Evolutionary conservation across 1,140 invertebrate genomes (phyloP), one percentile per base, ranked within the genome.

Genomic region (Sitodiplosis mosellana): DNA sequence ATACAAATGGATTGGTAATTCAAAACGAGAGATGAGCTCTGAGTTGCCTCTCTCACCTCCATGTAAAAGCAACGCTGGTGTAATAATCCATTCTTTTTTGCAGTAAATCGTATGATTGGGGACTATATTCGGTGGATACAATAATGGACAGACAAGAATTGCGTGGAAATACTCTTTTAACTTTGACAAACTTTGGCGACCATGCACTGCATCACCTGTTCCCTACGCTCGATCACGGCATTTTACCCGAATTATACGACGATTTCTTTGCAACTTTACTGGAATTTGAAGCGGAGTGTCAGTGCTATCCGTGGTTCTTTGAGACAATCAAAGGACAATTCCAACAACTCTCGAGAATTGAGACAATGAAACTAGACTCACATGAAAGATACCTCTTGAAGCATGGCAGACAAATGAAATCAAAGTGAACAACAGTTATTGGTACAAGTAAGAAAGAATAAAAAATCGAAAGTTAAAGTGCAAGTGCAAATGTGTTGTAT

Each of bases 151-250:
- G 81, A 48, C 64, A 68, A 4, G 77, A 85, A 38, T 69, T 86
- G 15, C 78, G 76, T 19, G 69, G 73, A 1, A 78, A 69, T n/a
- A 61, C 76, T 21, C 78, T 84, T 53, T 62, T 83, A 33, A 73
- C 74, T 0, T 54, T 87, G 20, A 79, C 77, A 0, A 71, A 75
- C 50, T 89, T 84, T 53, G 86, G 85, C 7, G 76, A 81, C 33
- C 87, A 90, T 59, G 66, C 68, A 1, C 63, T 88, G 1, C 86
- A 90, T 58, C 86, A 89, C 67, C 64, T 90, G 1, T 77, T 89
- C 52, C 86, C 86, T 0, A 84, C 83, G 0, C 55, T 89, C n/a
- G 85, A 88, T 57, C 83, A 87, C 54, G 75, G 72, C 0, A 72
- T 78, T 45, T 61, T 90, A 18, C 65, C 71, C 2, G 60, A 74